These are phyloP conservation scores for Rhincodon typus DNA, from an alignment of 2,797 vertebrate genomes.

Conservation along the genomic window DNA sequence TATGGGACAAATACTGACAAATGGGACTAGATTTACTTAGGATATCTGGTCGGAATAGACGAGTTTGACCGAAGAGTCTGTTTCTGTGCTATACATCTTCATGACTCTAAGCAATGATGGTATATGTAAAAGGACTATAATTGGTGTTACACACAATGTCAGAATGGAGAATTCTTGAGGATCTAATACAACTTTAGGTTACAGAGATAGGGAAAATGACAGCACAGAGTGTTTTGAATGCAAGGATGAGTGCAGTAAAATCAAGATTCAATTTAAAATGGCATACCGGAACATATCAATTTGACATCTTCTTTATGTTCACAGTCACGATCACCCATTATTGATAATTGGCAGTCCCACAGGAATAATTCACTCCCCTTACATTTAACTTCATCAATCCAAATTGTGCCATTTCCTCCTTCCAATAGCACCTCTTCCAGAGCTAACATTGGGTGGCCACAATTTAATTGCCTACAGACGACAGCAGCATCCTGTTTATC, in stretches of 20 bases:
- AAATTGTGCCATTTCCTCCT: neutral
- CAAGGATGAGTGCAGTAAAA: neutral
- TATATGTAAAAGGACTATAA: neutral
- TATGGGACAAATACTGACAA: no score
- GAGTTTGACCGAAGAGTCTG: no score
- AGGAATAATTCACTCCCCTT: neutral
- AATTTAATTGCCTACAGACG: slow-evolving; percentile 49
- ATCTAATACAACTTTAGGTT: neutral
- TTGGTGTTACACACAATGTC: neutral
- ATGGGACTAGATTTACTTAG: no score
- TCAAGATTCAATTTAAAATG: neutral
- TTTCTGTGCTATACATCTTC: no score
- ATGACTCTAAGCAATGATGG: no score
- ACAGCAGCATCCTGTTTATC: slow-evolving; percentile 37
- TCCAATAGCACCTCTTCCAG: neutral
- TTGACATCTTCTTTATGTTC: neutral
- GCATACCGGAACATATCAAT: slow-evolving; percentile 40
- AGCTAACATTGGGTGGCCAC: slow-evolving; percentile 41
- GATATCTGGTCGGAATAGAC: no score
- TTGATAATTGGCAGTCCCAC: neutral
- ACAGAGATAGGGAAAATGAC: neutral
- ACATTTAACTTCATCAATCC: neutral
- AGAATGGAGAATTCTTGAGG: neutral
- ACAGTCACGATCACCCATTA: neutral
- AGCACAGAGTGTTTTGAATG: neutral